phyloP scores from a whole-genome alignment of 2,113 vertebrate species.

The Aspidoscelis tigris region DNA sequence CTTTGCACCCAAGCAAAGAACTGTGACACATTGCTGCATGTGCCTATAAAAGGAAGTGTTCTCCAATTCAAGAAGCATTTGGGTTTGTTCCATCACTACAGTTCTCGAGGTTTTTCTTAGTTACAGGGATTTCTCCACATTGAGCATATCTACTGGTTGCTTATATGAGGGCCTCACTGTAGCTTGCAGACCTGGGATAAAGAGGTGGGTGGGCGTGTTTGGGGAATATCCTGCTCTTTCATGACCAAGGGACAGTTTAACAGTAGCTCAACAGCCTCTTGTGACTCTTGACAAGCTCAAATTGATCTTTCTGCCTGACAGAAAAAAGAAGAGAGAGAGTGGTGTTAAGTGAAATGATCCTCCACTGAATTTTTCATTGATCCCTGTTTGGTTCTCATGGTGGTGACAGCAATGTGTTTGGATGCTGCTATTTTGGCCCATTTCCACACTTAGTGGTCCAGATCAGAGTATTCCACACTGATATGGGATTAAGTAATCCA shows the following conservation, averaged over 20 bases:
- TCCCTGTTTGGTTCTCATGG: neutral
- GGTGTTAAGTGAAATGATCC: neutral
- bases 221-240: conserved; percentile 24
- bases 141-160: conserved; percentile 39
- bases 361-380: too few species aligned
- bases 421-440: too few species aligned
- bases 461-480: neutral
- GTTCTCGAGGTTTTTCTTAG: conserved; percentile 51
- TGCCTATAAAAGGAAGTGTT: conserved; percentile 52
- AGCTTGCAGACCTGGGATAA: neutral
- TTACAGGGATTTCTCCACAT: conserved; percentile 36
- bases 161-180: conserved; percentile 21
- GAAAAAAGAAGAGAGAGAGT: neutral
- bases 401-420: too few species aligned
- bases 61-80: conserved; percentile 54
- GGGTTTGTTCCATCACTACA: conserved; percentile 42
- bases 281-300: neutral
- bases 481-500: too few species aligned
- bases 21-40: conserved; percentile 8
- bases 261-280: neutral
- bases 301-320: neutral
- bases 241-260: neutral
- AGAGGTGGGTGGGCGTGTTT: neutral
- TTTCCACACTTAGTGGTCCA: neutral
- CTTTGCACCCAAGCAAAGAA: conserved; percentile 36